phyloP scores from a whole-genome alignment of 2,888 invertebrate species.

The Latrodectus elegans region DNA sequence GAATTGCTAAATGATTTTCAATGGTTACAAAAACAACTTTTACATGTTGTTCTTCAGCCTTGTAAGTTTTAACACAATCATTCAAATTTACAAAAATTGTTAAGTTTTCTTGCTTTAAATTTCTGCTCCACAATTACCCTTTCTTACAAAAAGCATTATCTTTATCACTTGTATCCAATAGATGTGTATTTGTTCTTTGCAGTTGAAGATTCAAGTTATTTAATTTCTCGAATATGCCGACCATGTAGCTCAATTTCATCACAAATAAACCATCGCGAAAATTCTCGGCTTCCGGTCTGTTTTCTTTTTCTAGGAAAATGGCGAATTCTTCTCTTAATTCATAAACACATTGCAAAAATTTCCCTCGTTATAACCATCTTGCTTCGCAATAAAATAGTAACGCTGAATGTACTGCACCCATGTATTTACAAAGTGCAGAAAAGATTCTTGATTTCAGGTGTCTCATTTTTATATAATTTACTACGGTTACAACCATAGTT shows the following conservation, averaged over 20 bases:
- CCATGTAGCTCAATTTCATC: conserved; percentile 56
- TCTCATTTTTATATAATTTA: too few species aligned
- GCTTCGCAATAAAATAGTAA: background rate
- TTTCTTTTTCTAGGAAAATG: conserved; percentile 40
- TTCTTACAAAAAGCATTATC: background rate
- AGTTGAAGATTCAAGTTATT: conserved; percentile 53
- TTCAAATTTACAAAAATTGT: background rate
- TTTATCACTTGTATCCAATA: conserved; percentile 42
- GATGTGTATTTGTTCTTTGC: conserved; percentile 45
- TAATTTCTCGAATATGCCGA: conserved; percentile 57
- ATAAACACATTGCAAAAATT: background rate
- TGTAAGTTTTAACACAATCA: conserved; percentile 22
- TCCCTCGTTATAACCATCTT: background rate
- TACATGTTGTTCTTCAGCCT: conserved; percentile 30
- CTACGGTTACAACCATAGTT: too few species aligned
- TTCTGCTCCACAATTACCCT: background rate
- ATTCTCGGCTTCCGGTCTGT: conserved; percentile 41
- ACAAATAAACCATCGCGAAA: conserved; percentile 54
- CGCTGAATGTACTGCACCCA: background rate
- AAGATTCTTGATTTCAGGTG: too few species aligned
- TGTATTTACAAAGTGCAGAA: background rate
- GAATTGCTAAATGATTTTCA: conserved; percentile 8
- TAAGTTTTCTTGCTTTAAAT: conserved; percentile 5
- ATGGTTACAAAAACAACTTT: conserved; percentile 26
- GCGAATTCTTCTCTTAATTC: background rate